Base-by-base conservation (phyloP, 2,113 vertebrate species). In the Anser brachyrhynchus region DNA sequence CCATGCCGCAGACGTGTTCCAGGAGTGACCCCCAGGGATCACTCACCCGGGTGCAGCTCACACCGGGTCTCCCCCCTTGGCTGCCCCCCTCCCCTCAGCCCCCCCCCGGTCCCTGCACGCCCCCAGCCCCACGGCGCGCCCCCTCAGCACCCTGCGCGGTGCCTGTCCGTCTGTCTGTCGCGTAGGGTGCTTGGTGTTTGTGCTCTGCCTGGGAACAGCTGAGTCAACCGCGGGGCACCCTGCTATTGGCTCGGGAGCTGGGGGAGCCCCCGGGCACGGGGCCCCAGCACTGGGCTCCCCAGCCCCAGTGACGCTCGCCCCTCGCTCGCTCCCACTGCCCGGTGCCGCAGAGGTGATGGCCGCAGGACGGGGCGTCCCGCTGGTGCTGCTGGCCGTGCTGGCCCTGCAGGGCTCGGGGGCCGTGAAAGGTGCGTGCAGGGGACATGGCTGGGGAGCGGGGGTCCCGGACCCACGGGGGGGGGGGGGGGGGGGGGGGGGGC, bases 21-120 rank as follows among this genome's bases (percentile, higher is more conserved):
- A 8, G 41, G 3, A 44, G 11, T 4, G 19, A 31, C 20, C 20
- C 20, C 26, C 12, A 17, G 22, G 72, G 26, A 21, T 18, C 28
- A 5, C 8, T 19, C 3, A 2, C 26, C 3, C 13, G 6, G 26
- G 13, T 12, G 7, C 55, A 3, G 64, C 17, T 11, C 11, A 7
- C 64, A 54, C 28, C 18, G 19, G 11, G 64, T 10, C 35, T 9
- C 28, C 4, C 64, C 39, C 17, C 64, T 41, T 5, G 29, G 18
- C 17, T 7, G 11, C 19, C 25, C 33, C 17, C 4, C 6, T 17
- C 64, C 39, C 64, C 37, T 13, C 10, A 20, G 19, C 41, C 17
- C 41, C 29, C 64, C 6, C 41, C 17, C 21, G 39, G 64, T 28
- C 51, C 51, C 51, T 8, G 51, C 51, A 7, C 13, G 12, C 22